Base-by-base conservation (phyloP, 2,113 vertebrate species). In the Poeciliopsis turrubarensis region DNA sequence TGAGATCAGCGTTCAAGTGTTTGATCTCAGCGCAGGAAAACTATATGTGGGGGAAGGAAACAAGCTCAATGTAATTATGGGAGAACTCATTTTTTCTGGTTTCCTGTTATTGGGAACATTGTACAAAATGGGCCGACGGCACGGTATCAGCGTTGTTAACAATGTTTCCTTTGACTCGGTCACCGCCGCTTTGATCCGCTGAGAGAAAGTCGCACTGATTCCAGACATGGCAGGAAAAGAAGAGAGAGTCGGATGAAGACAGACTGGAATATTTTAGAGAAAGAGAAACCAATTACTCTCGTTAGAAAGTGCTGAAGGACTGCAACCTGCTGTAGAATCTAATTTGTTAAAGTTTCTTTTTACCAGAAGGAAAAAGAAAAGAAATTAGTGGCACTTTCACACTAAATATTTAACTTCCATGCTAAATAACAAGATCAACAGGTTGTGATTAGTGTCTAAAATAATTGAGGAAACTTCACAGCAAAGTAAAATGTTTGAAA, bases 71-170 rank as follows among this genome's bases (percentile, higher is more conserved):
- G 32, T 82, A 88, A 91, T 92, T 88, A 88, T 78, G 80, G 80
- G 83, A 89, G 72, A 89, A 88, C 72, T 89, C 68, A 87, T 89
- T 93, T 90, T 87, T 91, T 79, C 81, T 87, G 86, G 64, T 84
- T 91, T 92, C 90, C 91, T 93, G 92, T 92, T 92, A 88, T 91
- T 87, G 66, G 76, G 84, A 90, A 79, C 86, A 76, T n/a, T 77
- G 80, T 68, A 82, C 83, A 89, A 89, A 37, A 92, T 79, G 80
- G 66, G 78, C 85, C 65, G 76, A 88, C 34, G 70, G 89, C 89
- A 89, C 86, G 80, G 73, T 89, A 90, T 89, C 87, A 79, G 81
- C 41, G 29, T 77, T 81, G 71, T 81, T 86, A 87, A 84, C 80
- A 76, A 78, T 74, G 80, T 89, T 90, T 87, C 82, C 88, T 77